phyloP scores from a whole-genome alignment of 1,140 invertebrate species.

The Cephus cinctus region DNA sequence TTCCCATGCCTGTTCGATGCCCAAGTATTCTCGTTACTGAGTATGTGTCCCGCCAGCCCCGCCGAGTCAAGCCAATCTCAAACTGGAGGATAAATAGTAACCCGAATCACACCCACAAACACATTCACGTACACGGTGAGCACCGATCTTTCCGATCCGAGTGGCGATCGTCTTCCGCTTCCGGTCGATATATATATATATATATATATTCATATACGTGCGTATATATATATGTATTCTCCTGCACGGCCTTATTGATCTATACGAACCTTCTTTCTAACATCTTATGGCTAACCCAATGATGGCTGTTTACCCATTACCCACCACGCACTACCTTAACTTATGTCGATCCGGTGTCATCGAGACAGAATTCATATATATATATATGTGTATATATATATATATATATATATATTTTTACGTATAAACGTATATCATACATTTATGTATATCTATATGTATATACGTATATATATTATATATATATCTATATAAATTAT shows the following conservation, averaged over 20 bases:
- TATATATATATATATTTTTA: too few relatives aligned
- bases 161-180: too few relatives aligned
- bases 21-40: too few relatives aligned
- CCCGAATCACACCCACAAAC: slow-evolving; percentile 40
- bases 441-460: too few relatives aligned
- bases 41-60: slow-evolving; percentile 55
- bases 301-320: slow-evolving; percentile 7
- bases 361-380: slow-evolving; percentile 30
- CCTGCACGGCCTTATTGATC: slow-evolving; percentile 38
- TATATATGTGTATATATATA: slow-evolving; percentile 16
- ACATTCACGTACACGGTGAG: slow-evolving; percentile 53
- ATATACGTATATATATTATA: too few relatives aligned
- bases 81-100: slow-evolving; percentile 29
- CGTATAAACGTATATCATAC: too few relatives aligned
- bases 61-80: slow-evolving; percentile 52
- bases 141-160: too few relatives aligned
- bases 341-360: slow-evolving; percentile 28
- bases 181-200: too few relatives aligned
- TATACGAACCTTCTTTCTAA: slow-evolving; percentile 28
- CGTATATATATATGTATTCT: slow-evolving; percentile 4
- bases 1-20: not conserved
- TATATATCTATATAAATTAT: too few relatives aligned
- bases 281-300: slow-evolving; percentile 24
- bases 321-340: slow-evolving; percentile 19
- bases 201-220: too few relatives aligned